Evolutionary conservation across 2,113 vertebrate genomes (phyloP).

Genomic region (Mobula hypostoma): DNA sequence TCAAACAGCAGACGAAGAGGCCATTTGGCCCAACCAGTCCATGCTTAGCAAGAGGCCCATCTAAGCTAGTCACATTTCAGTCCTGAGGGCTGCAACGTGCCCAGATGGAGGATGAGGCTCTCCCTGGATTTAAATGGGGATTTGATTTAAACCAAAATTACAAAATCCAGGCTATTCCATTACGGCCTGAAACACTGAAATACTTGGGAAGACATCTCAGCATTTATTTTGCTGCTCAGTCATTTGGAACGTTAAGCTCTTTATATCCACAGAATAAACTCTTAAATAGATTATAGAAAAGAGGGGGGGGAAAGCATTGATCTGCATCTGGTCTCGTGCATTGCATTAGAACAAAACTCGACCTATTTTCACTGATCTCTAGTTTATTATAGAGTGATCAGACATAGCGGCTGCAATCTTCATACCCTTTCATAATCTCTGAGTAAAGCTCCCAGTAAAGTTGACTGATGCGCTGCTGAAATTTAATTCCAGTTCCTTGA

Average conservation of each 20-base stretch:
- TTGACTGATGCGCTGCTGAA: neutral
- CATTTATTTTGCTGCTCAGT: neutral
- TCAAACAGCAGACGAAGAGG: too few relatives aligned
- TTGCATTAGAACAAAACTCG: neutral
- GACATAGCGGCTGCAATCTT: neutral
- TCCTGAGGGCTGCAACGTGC: too few relatives aligned
- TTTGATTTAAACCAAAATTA: neutral
- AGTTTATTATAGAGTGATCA: neutral
- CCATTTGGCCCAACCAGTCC: too few relatives aligned
- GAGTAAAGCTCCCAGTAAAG: neutral
- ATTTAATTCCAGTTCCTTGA: neutral
- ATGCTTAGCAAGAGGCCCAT: too few relatives aligned
- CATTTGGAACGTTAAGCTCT: neutral
- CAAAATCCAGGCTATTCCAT: neutral
- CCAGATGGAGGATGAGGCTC: too few relatives aligned
- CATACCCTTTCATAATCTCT: neutral
- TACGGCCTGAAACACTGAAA: neutral
- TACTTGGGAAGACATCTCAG: neutral
- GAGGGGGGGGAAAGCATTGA: neutral
- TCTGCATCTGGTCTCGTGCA: neutral
- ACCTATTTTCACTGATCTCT: conserved; percentile 18
- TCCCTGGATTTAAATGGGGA: neutral
- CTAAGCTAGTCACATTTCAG: too few relatives aligned
- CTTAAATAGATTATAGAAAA: conserved; percentile 30
- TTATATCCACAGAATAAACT: neutral